Conservation (phyloP, 1,140 invertebrate genomes). For the Drosophila nikananu region DNA sequence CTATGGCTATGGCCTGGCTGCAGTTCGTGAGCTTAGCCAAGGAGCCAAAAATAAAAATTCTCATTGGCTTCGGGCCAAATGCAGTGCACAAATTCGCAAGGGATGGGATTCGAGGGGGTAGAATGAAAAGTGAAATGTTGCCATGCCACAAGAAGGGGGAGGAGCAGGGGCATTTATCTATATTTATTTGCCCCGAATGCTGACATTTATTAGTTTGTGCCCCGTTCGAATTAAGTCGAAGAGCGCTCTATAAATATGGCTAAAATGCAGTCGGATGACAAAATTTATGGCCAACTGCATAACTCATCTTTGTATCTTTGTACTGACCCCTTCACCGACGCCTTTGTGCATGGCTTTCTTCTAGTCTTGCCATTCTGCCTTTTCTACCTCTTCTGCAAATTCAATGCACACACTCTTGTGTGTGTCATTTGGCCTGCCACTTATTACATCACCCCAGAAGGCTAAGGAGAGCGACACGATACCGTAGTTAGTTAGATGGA, state of each 20-base stretch:
- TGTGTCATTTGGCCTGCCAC: conserved; percentile 70
- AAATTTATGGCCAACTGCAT: conserved; percentile 54
- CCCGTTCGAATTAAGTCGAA: conserved; percentile 41
- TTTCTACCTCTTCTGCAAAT: conserved; percentile 41
- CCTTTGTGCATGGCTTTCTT: neutral
- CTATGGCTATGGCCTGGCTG: conserved; percentile 48
- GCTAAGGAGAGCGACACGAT: conserved; percentile 35
- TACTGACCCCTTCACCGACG: neutral
- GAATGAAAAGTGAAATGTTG: conserved; percentile 64
- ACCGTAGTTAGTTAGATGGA: conserved; percentile 32
- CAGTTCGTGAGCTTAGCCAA: conserved; percentile 72
- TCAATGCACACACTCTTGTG: conserved; percentile 64
- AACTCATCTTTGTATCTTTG: conserved; percentile 33
- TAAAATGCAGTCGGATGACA: conserved; percentile 37
- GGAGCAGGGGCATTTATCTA: conserved; percentile 24
- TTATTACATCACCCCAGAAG: conserved; percentile 71
- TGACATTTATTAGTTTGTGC: conserved; percentile 75
- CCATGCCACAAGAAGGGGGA: conserved; percentile 2
- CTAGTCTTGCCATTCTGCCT: neutral
- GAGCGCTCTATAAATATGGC: conserved; percentile 64
- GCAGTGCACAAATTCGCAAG: conserved; percentile 46
- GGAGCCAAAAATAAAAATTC: conserved; percentile 79
- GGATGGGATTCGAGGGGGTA: conserved; percentile 14
- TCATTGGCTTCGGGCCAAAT: conserved; percentile 67
- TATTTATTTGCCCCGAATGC: conserved; percentile 50